Evolutionary conservation across 2,797 vertebrate species (phyloP), one percentile per base, ranked within the genome.

Genomic region (Helostoma temminkii): DNA sequence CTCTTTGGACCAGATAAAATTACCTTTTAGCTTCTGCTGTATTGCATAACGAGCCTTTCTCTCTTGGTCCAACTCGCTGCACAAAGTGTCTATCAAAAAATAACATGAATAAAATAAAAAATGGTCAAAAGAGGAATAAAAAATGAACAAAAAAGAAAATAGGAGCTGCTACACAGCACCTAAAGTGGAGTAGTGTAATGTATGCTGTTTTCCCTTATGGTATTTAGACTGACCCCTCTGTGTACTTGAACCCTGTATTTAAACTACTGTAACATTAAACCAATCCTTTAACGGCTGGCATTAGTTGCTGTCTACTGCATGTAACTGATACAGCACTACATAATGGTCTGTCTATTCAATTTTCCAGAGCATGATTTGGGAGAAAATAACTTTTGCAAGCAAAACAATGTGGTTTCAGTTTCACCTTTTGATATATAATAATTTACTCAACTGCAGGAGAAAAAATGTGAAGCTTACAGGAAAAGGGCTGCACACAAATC

Each of bases 1-100:
- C 60, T 41, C 68, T 60, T 72, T 75, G 84, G 82, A 81, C 79
- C 86, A 49, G 73, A 82, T 91, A 65, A 92, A 81, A 85, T 89
- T 94, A 97, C 96, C 97, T 97, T 97, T 97, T 55, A 98, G 88
- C 90, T 97, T 98, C 93, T 97, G 96, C 81, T 97, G 96, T 91
- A 97, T 96, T 94, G 96, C 95, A 83, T 95, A 97, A 90, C 96
- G 95, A 72, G 96, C 95, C 84, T 97, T 98, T 89, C 96, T 91
- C 90, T 98, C 96, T 92, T 96, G 96, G 93, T 97, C 96, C 84
- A 98, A 95, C 86, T 98, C 96, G 89, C 95, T 97, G 93, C 95
- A 98, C 90, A 98, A 92, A 73, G 96, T 97, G 86, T 97, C 96
- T 96, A 94, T 81, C 73, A 66, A 90, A 89, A 81, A 65, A 81